Evolutionary conservation across 1,140 invertebrate genomes (phyloP).

Genomic region (Scaptodrosophila lebanonensis): DNA sequence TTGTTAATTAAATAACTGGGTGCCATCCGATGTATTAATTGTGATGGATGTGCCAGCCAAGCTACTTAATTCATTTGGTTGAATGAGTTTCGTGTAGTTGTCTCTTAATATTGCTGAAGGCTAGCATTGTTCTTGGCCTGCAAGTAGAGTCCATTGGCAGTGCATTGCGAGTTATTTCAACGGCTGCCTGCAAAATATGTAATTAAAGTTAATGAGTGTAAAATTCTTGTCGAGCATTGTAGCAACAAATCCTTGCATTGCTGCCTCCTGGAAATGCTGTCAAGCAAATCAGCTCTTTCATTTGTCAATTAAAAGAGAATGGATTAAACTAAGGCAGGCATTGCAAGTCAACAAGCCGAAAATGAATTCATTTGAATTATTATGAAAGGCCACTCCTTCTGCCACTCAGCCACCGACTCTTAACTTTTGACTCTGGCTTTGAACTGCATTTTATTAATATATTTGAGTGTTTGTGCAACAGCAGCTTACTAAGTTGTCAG

Average conservation of each 20-base stretch:
- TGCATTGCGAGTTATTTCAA: too few species aligned
- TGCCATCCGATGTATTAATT: too few species aligned
- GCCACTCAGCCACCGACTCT: constrained; percentile 16
- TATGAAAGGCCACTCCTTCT: constrained; percentile 27
- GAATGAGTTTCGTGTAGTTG: too few species aligned
- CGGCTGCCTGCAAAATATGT: constrained; percentile 49
- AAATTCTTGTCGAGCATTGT: constrained; percentile 41
- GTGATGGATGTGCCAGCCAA: too few species aligned
- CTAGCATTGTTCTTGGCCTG: too few species aligned
- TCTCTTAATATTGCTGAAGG: too few species aligned
- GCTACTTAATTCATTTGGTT: too few species aligned
- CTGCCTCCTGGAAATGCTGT: constrained; percentile 42
- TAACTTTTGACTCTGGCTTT: constrained; percentile 33
- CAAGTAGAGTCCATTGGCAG: too few species aligned
- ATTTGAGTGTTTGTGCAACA: too few species aligned
- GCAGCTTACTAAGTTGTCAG: constrained; percentile 38
- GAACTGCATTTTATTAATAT: constrained; percentile 59
- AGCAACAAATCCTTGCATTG: constrained; percentile 6
- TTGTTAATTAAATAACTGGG: too few species aligned
- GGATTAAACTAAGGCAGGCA: too few species aligned
- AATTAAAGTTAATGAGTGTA: constrained; percentile 71
- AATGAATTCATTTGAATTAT: constrained; percentile 54
- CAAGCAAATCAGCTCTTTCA: constrained; percentile 64
- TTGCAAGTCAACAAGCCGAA: background rate
- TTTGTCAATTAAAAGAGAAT: constrained; percentile 68